Conservation (phyloP, 2,797 vertebrate species). For the Diceros bicornis region DNA sequence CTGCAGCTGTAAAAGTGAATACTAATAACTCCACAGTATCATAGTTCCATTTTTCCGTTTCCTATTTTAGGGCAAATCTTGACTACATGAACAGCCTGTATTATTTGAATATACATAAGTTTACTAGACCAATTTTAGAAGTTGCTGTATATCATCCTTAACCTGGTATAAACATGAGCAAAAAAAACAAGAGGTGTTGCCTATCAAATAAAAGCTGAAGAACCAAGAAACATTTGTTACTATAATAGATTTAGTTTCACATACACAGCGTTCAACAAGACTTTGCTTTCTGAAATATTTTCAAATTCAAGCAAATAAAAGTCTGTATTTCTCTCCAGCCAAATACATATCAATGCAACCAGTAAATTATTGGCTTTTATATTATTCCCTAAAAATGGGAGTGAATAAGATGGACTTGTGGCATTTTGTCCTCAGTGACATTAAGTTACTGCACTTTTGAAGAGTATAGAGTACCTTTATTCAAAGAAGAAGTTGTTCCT, state of each 20-base stretch:
- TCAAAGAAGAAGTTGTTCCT: constrained; percentile 18
- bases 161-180: constrained; percentile 61
- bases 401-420: not conserved
- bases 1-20: constrained; percentile 82
- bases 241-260: not conserved
- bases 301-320: constrained; percentile 46
- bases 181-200: constrained; percentile 1
- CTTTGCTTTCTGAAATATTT: constrained; percentile 18
- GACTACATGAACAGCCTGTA: constrained; percentile 84
- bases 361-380: constrained; percentile 20
- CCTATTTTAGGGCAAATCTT: constrained; percentile 85
- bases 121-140: constrained; percentile 77
- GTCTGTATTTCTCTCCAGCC: not conserved
- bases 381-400: not conserved
- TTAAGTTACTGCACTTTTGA: constrained; percentile 52
- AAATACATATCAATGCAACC: not conserved
- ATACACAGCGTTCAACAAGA: constrained; percentile 14
- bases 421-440: constrained; percentile 22
- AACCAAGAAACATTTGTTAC: not conserved
- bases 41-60: constrained; percentile 75
- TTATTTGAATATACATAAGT: constrained; percentile 71
- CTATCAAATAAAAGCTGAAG: constrained; percentile 47
- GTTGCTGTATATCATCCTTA: constrained; percentile 65
- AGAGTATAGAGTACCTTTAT: not conserved
- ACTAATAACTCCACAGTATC: constrained; percentile 76